Base-by-base conservation (phyloP, 2,888 invertebrate species). In the Rhodophaea formosa region DNA sequence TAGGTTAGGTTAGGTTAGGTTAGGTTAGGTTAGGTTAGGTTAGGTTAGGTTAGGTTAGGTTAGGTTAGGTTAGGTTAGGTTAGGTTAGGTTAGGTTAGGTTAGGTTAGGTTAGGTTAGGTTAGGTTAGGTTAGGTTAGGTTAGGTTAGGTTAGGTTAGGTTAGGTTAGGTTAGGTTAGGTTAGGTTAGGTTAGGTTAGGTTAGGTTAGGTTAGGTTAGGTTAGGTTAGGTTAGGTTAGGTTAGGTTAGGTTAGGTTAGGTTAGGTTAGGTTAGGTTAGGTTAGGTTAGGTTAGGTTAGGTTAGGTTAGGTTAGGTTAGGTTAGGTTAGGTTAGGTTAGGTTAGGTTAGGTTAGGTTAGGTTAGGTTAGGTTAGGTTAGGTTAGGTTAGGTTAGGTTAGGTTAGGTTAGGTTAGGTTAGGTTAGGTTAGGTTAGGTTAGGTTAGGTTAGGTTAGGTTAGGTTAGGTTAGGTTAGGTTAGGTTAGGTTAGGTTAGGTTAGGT, bases 181-280 rank as follows among this genome's bases (percentile, higher is more conserved):
- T 65, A 63, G 65, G 65, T 65, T 65, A 67, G 64, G 64, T 65
- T 67, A 65, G 66, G 63, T 67, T 68, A 66, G 66, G 68, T 66
- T 65, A 67, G 68, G 67, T 67, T 67, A 67, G 67, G 67, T 67
- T 66, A 66, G 67, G 67, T 67, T 66, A 66, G 67, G 67, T 65
- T 66, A 62, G 66, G 65, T 65, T 66, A 62, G 64, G 65, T 65
- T 66, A 65, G 66, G 65, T 67, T 64, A 64, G 64, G 65, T 63
- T 64, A 64, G 64, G 65, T 65, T 66, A 67, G 65, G 65, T 67
- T 67, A 65, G 67, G 65, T 67, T 68, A 62, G 63, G 63, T 65
- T 63, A 62, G 62, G 66, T 63, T 64, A 61, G 64, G 64, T 66
- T 66, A 66, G 64, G 64, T 66, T 62, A 62, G 63, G 65, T 65